Base-by-base conservation (phyloP, 2,113 vertebrate genomes). In the Plestiodon gilberti region DNA sequence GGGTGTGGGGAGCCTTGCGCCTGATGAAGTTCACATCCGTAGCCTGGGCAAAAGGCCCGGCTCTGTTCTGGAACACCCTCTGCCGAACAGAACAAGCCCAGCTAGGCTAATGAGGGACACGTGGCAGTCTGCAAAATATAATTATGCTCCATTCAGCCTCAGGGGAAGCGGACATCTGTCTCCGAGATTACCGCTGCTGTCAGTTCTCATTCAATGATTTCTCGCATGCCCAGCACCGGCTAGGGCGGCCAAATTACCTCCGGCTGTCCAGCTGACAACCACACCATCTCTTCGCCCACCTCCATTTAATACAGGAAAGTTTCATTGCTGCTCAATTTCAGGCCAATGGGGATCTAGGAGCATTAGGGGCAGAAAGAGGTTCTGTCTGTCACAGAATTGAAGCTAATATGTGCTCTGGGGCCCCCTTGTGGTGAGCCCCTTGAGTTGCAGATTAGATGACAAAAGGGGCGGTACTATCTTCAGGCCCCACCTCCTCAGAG, bases 81-180 rank as follows among this genome's bases (percentile, higher is more conserved):
- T 5, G 2, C 0, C 0, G 57, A 33, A 38, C 48, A 2, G 65
- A 78, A 69, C 0, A 15, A 69, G 28, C 85, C 52, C 0, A 0
- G 67, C 88, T 33, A 4, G 74, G 1, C 6, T 55, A 3, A 1
- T 0, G 0, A 25, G 69, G 59, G 84, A 59, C 81, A 69, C 11
- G 84, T 3, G 64, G n/a, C 0, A 78, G 69, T 22, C 55, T 0
- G 3, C 13, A 2, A 55, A 35, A 69, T 69, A n/a, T 64, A 88
- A 22, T 35, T 0, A 0, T 14, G n/a, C 35, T 40, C 3, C 6
- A 65, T 1, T 88, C 43, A 9, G 89, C 2, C 38, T 2, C 64
- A n/a, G 3, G 15, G 10, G 28, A 61, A 20, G 22, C n/a, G 20
- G 74, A 30, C 18, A 43, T 64, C 77, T 64, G 38, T 62, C 14